phyloP scores from a whole-genome alignment of 2,888 invertebrate species.

The Diaphora mendica region DNA sequence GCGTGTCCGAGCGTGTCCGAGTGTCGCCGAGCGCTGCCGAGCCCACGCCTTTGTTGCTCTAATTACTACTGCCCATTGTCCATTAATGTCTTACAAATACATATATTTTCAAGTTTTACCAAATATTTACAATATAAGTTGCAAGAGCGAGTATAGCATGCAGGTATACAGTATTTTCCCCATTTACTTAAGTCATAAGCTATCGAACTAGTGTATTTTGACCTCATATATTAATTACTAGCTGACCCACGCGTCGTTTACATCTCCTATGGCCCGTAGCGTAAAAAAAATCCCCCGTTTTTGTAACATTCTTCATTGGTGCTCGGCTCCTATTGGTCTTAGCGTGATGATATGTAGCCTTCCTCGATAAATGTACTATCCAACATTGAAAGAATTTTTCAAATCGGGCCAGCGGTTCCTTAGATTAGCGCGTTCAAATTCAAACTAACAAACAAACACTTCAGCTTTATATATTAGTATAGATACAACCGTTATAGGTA shows the following conservation, averaged over 20 bases:
- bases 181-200: neutral
- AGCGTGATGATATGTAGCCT: too few relatives aligned
- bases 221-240: neutral
- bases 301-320: too few relatives aligned
- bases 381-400: too few relatives aligned
- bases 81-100: conserved; percentile 27
- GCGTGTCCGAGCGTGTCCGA: conserved; percentile 12
- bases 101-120: conserved; percentile 13
- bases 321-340: too few relatives aligned
- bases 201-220: neutral
- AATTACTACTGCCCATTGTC: conserved; percentile 49
- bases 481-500: neutral
- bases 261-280: too few relatives aligned
- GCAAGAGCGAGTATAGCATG: neutral
- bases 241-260: too few relatives aligned
- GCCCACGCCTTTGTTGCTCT: conserved; percentile 44
- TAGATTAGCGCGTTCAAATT: too few relatives aligned
- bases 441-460: too few relatives aligned
- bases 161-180: neutral
- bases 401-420: too few relatives aligned
- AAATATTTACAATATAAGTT: neutral
- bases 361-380: too few relatives aligned
- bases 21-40: conserved; percentile 13
- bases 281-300: too few relatives aligned
- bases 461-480: too few relatives aligned